phyloP scores from a whole-genome alignment of 2,888 invertebrate species.

The Pyrgus malvae region DNA sequence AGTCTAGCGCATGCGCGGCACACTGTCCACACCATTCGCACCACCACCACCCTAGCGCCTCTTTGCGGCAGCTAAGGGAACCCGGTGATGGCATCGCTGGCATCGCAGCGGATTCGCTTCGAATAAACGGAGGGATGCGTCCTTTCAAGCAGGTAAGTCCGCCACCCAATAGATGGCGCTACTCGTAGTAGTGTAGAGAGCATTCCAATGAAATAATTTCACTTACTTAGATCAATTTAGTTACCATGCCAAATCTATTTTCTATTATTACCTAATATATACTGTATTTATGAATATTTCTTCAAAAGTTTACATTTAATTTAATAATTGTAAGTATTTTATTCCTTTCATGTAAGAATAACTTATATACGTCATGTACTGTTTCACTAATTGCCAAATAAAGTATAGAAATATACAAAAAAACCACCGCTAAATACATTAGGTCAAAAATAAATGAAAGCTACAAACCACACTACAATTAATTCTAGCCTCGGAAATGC shows the following conservation, averaged over 20 bases:
- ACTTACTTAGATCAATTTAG: too few species aligned
- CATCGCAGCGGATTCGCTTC: conserved; percentile 96
- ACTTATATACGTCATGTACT: too few species aligned
- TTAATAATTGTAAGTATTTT: too few species aligned
- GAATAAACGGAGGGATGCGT: conserved; percentile 97
- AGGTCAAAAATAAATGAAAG: not conserved
- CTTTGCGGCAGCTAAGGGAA: conserved; percentile 91
- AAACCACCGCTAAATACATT: too few species aligned
- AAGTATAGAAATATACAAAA: too few species aligned
- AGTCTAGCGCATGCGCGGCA: conserved; percentile 85
- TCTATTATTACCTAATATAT: too few species aligned
- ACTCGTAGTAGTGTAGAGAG: conserved; percentile 29
- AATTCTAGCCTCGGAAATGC: not conserved
- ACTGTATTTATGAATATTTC: too few species aligned
- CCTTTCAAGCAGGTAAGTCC: conserved; percentile 95
- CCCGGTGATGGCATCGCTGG: conserved; percentile 94
- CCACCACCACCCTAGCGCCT: conserved; percentile 90
- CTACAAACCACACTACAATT: not conserved
- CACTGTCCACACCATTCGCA: conserved; percentile 85
- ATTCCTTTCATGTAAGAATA: too few species aligned
- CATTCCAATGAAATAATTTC: too few species aligned
- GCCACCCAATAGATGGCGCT: conserved; percentile 62
- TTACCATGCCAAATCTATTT: too few species aligned
- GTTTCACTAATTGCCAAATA: too few species aligned
- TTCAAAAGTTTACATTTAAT: too few species aligned